Evolutionary conservation across 2,888 invertebrate species (phyloP).

Genomic region (Leptopterna dolabrata): DNA sequence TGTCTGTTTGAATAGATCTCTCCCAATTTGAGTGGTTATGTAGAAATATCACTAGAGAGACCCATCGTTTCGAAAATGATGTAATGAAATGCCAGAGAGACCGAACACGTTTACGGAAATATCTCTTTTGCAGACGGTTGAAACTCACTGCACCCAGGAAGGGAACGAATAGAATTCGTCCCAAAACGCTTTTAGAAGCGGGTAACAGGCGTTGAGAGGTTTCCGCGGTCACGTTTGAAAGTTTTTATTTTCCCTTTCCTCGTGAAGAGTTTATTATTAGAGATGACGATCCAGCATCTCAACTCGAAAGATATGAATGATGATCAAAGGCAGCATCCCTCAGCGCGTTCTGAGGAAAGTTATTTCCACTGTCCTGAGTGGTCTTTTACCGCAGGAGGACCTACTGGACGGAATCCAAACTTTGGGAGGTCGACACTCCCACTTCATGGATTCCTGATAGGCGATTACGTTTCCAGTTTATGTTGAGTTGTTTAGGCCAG

Average conservation of each 20-base stretch:
- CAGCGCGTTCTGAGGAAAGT: not conserved
- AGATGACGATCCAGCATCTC: not conserved
- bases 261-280: not conserved
- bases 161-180: not conserved
- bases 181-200: not conserved
- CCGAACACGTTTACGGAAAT: not conserved
- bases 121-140: not conserved
- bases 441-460: not conserved
- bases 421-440: not conserved
- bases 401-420: not conserved
- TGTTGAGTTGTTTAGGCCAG: not conserved
- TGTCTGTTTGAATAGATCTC: too few species aligned
- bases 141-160: not conserved
- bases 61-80: too few species aligned
- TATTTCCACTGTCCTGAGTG: not conserved
- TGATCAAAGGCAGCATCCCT: not conserved
- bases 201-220: conserved; percentile 11
- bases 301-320: not conserved
- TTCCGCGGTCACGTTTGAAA: not conserved
- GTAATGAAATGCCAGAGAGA: too few species aligned
- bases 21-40: too few species aligned
- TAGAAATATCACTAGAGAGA: too few species aligned
- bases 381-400: not conserved
- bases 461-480: not conserved
- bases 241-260: not conserved